Percentiles rank a stretch among this genome's conserved stretches.
Conservation (phyloP, 2,797 vertebrate genomes). For the Paratrypauchen microcephalus region DNA sequence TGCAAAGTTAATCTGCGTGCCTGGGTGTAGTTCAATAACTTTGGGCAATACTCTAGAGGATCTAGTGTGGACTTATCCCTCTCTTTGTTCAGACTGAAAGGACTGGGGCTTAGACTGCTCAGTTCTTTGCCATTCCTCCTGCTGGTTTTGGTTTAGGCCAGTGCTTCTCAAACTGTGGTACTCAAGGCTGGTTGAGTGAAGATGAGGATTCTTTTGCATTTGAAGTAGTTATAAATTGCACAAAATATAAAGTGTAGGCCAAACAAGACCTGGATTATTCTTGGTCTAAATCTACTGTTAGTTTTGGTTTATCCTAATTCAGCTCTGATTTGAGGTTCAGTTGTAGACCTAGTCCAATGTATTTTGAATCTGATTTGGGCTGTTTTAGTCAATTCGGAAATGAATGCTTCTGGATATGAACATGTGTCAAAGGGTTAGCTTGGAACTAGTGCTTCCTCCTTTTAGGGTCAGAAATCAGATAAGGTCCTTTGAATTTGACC, state of each 20-base stretch:
- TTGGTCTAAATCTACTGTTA: too few relatives aligned
- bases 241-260: neutral
- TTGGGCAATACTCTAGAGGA: slow-evolving; percentile 31
- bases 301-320: too few relatives aligned
- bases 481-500: too few relatives aligned
- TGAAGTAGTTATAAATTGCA: neutral
- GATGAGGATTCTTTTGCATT: neutral
- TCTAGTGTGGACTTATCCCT: slow-evolving; percentile 45
- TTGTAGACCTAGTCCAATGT: too few relatives aligned
- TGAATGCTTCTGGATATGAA: too few relatives aligned
- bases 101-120: slow-evolving; percentile 38
- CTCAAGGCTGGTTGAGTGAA: neutral
- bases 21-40: slow-evolving; percentile 9
- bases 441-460: too few relatives aligned
- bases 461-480: too few relatives aligned
- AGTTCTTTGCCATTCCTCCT: slow-evolving; percentile 37
- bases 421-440: too few relatives aligned
- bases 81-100: slow-evolving; percentile 57
- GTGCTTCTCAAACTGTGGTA: neutral
- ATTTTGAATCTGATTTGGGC: too few relatives aligned
- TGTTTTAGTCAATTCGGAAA: too few relatives aligned
- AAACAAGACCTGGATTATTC: too few relatives aligned
- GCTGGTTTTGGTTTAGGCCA: slow-evolving; percentile 44
- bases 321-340: too few relatives aligned
- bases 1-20: neutral